Evolutionary conservation across 92 coral and sea anemone genomes (phyloP), one percentile per base, ranked within the genome.

Genomic region (Micromussa lordhowensis): DNA sequence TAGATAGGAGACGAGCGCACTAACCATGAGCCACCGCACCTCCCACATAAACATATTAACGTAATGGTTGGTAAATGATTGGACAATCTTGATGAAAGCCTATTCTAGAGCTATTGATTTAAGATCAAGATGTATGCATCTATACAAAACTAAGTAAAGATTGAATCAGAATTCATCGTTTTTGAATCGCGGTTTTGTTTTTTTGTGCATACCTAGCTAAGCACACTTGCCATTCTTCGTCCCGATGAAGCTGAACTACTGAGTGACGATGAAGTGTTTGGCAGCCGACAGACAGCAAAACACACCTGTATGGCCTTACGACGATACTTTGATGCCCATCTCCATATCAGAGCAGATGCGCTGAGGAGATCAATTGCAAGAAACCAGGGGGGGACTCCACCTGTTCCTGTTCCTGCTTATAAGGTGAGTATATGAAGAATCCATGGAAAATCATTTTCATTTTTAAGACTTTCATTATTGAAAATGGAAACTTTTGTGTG

Each of bases 211-310:
- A 54, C 35, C 10, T 63, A 97, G 99, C 89, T 97, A 61, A 97
- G 99, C 71, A 97, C 99, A 13, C 91, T 97, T 36, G 93, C 95
- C 22, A 97, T 97, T 87, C 94, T 97, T 12, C 98, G 98, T 70
- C 96, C 94, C 8, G 99, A 97, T 26, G 98, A 94, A 90, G 96
- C 98, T 44, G 94, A 93, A 40, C 84, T 97, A 18, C 82, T 97
- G 40, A 97, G 96, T 55, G 99, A 97, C 58, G 99, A 97, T 88
- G 95, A 97, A 87, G 96, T 97, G 44, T 96, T 95, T 75, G 96
- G 96, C 82, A 94, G 98, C 73, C 95, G 99, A 7, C 99, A 97
- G 87, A 96, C 98, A 1, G 99, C 96, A 58, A 97, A 94, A 36
- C 99, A 97, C 86, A 89, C 98, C 3, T 96, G 98, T 54, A 92